Evolutionary conservation across 2,113 vertebrate genomes (phyloP).

Genomic region (Alces alces): DNA sequence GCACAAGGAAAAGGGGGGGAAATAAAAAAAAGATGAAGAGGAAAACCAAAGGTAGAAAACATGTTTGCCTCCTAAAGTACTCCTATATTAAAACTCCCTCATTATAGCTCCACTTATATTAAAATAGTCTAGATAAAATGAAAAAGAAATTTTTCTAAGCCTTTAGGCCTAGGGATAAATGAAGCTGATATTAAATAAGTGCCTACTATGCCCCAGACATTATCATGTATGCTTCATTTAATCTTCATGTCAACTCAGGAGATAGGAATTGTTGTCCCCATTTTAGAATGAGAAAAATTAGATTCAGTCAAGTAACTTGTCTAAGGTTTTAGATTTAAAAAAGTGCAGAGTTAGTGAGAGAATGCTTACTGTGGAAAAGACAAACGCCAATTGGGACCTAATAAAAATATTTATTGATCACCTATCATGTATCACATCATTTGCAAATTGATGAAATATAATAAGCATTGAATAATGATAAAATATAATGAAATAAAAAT

Average conservation of each 20-base stretch:
- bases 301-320: background rate
- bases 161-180: background rate
- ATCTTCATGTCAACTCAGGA: background rate
- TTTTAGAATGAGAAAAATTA: background rate
- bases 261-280: background rate
- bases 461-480: background rate
- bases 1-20: background rate
- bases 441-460: background rate
- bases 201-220: background rate
- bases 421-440: background rate
- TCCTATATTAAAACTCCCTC: background rate
- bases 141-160: background rate
- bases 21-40: background rate
- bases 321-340: background rate
- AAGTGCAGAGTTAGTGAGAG: background rate
- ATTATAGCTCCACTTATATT: background rate
- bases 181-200: background rate
- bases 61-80: background rate
- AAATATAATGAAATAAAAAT: background rate
- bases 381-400: background rate
- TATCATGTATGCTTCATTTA: background rate
- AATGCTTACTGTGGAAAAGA: background rate
- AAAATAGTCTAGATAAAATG: background rate
- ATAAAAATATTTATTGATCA: background rate
- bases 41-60: background rate